Percentiles rank a stretch among this genome's conserved stretches.
Evolutionary conservation across 2,888 invertebrate genomes (phyloP).

Genomic region (Ryuthela nishihirai): DNA sequence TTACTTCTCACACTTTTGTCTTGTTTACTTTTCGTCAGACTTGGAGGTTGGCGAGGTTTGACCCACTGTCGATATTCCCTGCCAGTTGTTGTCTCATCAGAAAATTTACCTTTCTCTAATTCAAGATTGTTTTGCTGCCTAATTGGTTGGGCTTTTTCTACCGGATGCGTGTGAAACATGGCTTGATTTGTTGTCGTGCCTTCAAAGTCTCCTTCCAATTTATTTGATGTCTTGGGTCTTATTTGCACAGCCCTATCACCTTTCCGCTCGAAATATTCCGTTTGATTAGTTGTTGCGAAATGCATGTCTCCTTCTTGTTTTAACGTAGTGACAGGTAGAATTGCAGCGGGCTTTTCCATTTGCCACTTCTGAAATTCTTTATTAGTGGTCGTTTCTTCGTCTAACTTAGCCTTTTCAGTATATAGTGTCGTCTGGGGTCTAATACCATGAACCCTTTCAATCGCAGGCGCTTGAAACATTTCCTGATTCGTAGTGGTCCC

Average conservation of each 20-base stretch:
- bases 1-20: neutral
- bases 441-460: slow-evolving; percentile 1
- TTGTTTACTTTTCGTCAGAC: neutral
- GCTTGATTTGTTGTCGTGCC: slow-evolving; percentile 25
- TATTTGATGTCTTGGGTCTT: slow-evolving; percentile 20
- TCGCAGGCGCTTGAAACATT: slow-evolving; percentile 9
- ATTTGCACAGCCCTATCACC: slow-evolving; percentile 18
- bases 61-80: slow-evolving; percentile 38
- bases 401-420: slow-evolving; percentile 4
- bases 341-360: slow-evolving; percentile 9
- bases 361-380: slow-evolving; percentile 16
- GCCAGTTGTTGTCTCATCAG: slow-evolving; percentile 20
- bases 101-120: slow-evolving; percentile 22
- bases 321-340: slow-evolving; percentile 7
- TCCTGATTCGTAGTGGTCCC: slow-evolving; percentile 24
- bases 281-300: slow-evolving; percentile 32
- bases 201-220: slow-evolving; percentile 26
- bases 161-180: slow-evolving; percentile 17
- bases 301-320: slow-evolving; percentile 40
- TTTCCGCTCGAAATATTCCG: slow-evolving; percentile 14
- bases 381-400: slow-evolving; percentile 8
- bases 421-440: slow-evolving; percentile 10
- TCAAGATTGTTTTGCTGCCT: slow-evolving; percentile 20
- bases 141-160: slow-evolving; percentile 19
- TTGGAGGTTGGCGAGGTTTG: slow-evolving; percentile 3